These are phyloP conservation scores for Mallateleia sp. DNA, from an alignment of 2,888 invertebrate genomes.

Conservation along the genomic window DNA sequence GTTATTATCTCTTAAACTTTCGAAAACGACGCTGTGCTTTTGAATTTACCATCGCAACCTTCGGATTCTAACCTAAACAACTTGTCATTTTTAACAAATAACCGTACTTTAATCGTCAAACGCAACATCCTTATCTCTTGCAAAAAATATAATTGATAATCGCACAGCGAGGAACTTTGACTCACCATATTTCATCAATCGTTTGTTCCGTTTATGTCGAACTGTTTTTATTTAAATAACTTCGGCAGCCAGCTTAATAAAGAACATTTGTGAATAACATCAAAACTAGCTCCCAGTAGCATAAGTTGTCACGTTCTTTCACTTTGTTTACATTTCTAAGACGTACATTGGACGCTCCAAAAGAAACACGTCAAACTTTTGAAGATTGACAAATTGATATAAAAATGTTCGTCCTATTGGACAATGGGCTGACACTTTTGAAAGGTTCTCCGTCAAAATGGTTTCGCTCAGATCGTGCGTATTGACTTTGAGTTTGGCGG, in stretches of 20 bases:
- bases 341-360: background rate
- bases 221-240: slow-evolving; percentile 25
- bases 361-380: slow-evolving; percentile 32
- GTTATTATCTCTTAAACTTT: no score
- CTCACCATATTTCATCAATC: slow-evolving; percentile 40
- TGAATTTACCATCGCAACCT: background rate
- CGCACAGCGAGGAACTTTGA: slow-evolving; percentile 10
- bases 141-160: slow-evolving; percentile 6
- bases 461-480: background rate
- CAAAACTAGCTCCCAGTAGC: background rate
- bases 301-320: background rate
- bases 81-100: background rate
- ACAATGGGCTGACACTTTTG: background rate
- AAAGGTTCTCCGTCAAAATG: slow-evolving; percentile 1
- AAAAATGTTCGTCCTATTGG: slow-evolving; percentile 7
- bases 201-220: slow-evolving; percentile 1
- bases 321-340: slow-evolving; percentile 28
- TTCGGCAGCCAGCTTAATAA: slow-evolving; percentile 9
- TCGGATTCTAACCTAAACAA: slow-evolving; percentile 23
- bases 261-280: slow-evolving; percentile 14
- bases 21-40: no score
- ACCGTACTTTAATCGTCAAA: background rate
- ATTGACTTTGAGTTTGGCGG: no score
- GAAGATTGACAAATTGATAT: slow-evolving; percentile 24
- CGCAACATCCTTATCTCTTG: background rate